Evolutionary conservation across 2,113 vertebrate genomes (phyloP).

Genomic region (Colaptes auratus): DNA sequence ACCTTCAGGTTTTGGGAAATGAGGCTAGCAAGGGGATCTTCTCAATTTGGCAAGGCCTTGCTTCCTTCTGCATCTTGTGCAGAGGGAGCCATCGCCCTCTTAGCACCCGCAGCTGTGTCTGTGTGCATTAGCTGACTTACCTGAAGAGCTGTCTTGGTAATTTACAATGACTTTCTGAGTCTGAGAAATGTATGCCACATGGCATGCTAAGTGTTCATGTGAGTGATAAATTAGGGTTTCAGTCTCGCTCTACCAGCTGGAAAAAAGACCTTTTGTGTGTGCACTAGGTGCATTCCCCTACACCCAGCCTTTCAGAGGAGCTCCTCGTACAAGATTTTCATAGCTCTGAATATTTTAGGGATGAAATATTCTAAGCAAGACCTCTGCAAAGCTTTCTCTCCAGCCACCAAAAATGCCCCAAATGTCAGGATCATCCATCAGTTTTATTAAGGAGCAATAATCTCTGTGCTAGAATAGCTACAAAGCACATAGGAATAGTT

Average conservation of each 20-base stretch:
- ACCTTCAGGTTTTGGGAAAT: neutral
- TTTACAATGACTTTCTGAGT: neutral
- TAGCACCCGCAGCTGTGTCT: neutral
- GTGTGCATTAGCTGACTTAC: neutral
- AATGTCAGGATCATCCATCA: neutral
- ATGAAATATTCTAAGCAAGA: neutral
- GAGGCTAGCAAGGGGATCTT: neutral
- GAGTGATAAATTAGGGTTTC: constrained; percentile 17
- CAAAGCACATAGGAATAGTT: neutral
- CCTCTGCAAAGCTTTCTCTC: neutral
- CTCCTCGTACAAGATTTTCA: neutral
- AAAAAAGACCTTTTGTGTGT: neutral
- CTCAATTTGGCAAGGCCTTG: neutral
- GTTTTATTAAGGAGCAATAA: neutral
- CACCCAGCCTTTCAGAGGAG: neutral
- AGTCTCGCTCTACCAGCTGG: neutral
- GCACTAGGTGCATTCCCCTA: neutral
- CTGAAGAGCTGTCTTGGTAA: neutral
- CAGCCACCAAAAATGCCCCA: neutral
- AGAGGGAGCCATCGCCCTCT: neutral
- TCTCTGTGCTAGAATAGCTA: neutral
- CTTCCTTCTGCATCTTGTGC: neutral
- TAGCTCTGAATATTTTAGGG: neutral
- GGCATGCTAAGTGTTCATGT: neutral
- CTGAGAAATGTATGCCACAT: neutral